Percentiles rank a stretch among this genome's conserved stretches.
Conservation (phyloP, 1,140 invertebrate genomes). For the Adoxophyes honmai region DNA sequence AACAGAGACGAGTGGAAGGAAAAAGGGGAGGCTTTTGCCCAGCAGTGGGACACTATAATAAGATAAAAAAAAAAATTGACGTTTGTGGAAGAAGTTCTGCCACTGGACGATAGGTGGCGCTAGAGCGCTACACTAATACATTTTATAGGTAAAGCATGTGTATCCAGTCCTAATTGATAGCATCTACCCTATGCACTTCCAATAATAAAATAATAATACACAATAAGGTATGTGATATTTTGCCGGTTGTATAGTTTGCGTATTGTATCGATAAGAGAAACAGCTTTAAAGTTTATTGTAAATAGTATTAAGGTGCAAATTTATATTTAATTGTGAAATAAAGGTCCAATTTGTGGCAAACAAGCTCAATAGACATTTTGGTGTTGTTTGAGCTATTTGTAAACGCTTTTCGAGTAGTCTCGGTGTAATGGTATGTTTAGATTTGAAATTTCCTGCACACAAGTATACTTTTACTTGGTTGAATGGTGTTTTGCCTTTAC, state of each 20-base stretch:
- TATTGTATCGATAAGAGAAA: slow-evolving; percentile 13
- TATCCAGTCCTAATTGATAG: too few species aligned
- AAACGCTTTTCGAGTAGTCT: neutral
- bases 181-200: neutral
- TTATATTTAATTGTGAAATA: neutral
- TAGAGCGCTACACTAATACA: too few species aligned
- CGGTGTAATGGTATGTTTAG: neutral
- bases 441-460: too few species aligned
- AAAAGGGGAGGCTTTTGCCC: too few species aligned
- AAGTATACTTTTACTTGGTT: too few species aligned
- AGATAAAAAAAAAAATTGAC: too few species aligned
- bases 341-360: slow-evolving; percentile 13
- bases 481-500: too few species aligned
- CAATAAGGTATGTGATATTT: slow-evolving; percentile 15
- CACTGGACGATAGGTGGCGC: too few species aligned
- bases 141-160: too few species aligned
- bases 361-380: neutral
- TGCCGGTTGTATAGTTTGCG: slow-evolving; percentile 12
- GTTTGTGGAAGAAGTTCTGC: too few species aligned
- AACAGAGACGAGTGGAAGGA: too few species aligned
- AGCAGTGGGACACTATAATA: too few species aligned
- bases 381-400: neutral
- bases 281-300: slow-evolving; percentile 14
- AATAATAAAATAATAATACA: slow-evolving; percentile 5
- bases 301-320: slow-evolving; percentile 5